phyloP scores from a whole-genome alignment of 1,140 invertebrate species.

The Antheraea pernyi region DNA sequence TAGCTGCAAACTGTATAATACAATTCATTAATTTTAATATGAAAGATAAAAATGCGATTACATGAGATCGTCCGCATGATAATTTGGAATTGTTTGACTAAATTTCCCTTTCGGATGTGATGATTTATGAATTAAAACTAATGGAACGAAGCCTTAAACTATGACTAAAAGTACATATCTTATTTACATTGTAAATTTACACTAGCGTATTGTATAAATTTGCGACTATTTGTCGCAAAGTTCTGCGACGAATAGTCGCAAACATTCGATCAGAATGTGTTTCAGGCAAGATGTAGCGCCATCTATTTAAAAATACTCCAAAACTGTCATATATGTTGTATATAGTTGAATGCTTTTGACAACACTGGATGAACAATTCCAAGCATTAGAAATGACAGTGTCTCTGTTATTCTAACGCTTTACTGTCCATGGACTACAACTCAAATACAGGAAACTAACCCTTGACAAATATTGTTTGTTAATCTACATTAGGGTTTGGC shows the following conservation, averaged over 20 bases:
- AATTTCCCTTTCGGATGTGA: neutral
- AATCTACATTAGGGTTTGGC: too few relatives aligned
- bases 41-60: neutral
- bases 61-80: neutral
- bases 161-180: neutral
- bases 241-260: neutral
- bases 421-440: too few relatives aligned
- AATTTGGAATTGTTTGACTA: slow-evolving; percentile 3
- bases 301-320: neutral
- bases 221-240: neutral
- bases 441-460: too few relatives aligned
- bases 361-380: too few relatives aligned
- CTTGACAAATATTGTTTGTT: too few relatives aligned
- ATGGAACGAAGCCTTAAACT: neutral
- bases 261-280: neutral
- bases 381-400: too few relatives aligned
- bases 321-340: neutral
- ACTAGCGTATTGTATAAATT: neutral
- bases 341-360: neutral
- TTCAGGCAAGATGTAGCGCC: neutral
- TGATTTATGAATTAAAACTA: neutral
- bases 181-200: neutral
- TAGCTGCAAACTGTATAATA: slow-evolving; percentile 1
- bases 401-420: too few relatives aligned
- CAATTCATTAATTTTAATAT: neutral